Conservation (phyloP, 2,113 vertebrate genomes). For the Oxygymnocypris stewartii region DNA sequence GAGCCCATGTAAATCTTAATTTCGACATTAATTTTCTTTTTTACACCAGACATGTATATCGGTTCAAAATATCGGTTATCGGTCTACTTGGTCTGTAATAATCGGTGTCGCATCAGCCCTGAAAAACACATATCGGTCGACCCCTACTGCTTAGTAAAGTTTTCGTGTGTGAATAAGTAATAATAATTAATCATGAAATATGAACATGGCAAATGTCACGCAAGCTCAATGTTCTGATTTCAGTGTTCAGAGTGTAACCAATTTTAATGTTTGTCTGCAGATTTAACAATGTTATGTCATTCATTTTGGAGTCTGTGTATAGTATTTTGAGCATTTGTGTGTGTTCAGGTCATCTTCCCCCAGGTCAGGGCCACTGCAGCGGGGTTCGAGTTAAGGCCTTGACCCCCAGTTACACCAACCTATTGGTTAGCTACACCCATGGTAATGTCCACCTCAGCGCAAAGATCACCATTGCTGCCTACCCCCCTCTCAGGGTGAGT, state of each 20-base stretch:
- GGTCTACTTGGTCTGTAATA: no score
- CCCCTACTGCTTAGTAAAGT: no score
- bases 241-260: background rate
- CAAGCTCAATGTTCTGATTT: background rate
- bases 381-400: slow-evolving; percentile 83
- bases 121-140: no score
- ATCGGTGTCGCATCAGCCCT: no score
- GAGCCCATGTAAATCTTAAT: no score
- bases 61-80: no score
- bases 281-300: background rate
- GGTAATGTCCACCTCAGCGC: slow-evolving; percentile 82
- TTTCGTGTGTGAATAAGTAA: background rate
- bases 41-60: no score
- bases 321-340: slow-evolving; percentile 10
- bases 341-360: slow-evolving; percentile 78
- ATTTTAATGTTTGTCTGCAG: background rate
- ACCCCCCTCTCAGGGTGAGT: slow-evolving; percentile 85
- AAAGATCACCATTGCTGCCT: slow-evolving; percentile 86
- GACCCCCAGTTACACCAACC: slow-evolving; percentile 77
- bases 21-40: no score
- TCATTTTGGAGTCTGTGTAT: background rate
- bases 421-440: slow-evolving; percentile 85
- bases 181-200: background rate
- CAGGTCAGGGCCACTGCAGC: slow-evolving; percentile 80
- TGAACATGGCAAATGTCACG: no score